phyloP scores from a whole-genome alignment of 2,888 invertebrate genomes.

The Physocephala rufipes region DNA sequence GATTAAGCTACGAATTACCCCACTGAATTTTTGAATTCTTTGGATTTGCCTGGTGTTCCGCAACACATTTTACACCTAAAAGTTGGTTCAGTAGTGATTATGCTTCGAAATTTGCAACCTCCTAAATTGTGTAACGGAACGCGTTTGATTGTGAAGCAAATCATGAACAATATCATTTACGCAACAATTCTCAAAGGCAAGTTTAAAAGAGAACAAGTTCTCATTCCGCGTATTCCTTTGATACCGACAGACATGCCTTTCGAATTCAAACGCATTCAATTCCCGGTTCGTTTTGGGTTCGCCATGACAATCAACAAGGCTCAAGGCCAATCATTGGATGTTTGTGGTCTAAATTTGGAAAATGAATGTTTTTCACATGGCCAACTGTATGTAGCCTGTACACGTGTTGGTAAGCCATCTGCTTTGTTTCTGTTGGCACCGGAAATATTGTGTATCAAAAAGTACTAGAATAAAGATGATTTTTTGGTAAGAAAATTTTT shows the following conservation, averaged over 20 bases:
- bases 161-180: conserved; percentile 32
- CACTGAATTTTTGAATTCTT: conserved; percentile 15
- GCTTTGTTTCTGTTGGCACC: conserved; percentile 19
- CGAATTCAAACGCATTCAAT: conserved; percentile 12
- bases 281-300: conserved; percentile 33
- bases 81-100: conserved; percentile 1
- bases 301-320: conserved; percentile 12
- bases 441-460: conserved; percentile 19
- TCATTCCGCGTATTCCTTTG: conserved; percentile 5
- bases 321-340: not conserved
- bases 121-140: conserved; percentile 4
- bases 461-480: conserved; percentile 18
- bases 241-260: conserved; percentile 12
- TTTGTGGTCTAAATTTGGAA: conserved; percentile 8
- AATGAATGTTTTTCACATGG: conserved; percentile 9
- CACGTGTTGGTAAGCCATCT: conserved; percentile 18
- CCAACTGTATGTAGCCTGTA: conserved; percentile 9
- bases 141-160: conserved; percentile 8
- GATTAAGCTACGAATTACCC: conserved; percentile 18
- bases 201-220: conserved; percentile 7
- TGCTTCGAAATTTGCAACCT: not conserved
- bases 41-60: conserved; percentile 4
- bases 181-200: conserved; percentile 47
- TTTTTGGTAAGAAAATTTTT: conserved; percentile 16
- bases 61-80: conserved; percentile 13